These are phyloP conservation scores for Neuroscelio doddi DNA, from an alignment of 2,888 invertebrate genomes.

Conservation along the genomic window DNA sequence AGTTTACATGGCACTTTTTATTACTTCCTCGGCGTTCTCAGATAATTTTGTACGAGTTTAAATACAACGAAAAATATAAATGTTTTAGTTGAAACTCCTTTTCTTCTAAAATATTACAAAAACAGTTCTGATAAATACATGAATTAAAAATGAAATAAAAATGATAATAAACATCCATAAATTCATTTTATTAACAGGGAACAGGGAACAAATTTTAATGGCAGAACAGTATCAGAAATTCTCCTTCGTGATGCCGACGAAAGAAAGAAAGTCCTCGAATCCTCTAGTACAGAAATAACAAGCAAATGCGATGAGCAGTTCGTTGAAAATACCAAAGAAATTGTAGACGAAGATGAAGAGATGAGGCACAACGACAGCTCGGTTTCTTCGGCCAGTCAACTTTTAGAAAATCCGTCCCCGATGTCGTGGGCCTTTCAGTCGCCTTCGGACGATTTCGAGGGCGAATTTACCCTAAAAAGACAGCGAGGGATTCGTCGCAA, in stretches of 20 bases:
- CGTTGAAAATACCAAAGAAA: conserved; percentile 12
- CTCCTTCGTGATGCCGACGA: conserved; percentile 61
- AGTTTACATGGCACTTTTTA: no score
- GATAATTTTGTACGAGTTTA: no score
- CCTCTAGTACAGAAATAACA: not conserved
- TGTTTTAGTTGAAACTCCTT: no score
- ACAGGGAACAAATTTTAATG: conserved; percentile 55
- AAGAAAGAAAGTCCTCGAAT: conserved; percentile 55
- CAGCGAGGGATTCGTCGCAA: conserved; percentile 68
- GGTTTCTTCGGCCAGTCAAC: conserved; percentile 68
- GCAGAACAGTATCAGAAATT: conserved; percentile 65
- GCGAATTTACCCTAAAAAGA: conserved; percentile 65
- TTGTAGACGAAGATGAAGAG: conserved; percentile 43
- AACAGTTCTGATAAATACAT: no score
- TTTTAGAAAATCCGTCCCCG: conserved; percentile 68
- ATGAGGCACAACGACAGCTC: conserved; percentile 66
- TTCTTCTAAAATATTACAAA: no score
- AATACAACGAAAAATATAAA: no score
- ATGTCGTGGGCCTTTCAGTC: conserved; percentile 67
- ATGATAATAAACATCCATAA: no score
- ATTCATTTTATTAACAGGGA: conserved; percentile 51
- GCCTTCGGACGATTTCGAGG: conserved; percentile 62
- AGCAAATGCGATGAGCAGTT: conserved; percentile 11
- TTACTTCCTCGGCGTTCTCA: no score
- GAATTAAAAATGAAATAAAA: no score